phyloP scores from a whole-genome alignment of 1,140 invertebrate species.

The Ceratoteleas bidentatus region DNA sequence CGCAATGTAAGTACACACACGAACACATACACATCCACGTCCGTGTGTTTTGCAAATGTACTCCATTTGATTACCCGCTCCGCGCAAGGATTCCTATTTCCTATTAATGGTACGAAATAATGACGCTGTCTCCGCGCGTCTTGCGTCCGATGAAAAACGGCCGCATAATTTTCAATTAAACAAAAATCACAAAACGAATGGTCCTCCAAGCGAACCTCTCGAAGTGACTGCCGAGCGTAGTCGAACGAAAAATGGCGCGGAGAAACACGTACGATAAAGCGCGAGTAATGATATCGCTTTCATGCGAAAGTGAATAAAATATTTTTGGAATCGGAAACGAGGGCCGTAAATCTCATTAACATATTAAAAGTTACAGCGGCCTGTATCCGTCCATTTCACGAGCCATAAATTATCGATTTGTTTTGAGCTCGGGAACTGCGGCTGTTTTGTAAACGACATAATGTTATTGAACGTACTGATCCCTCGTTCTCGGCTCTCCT shows the following conservation, averaged over 20 bases:
- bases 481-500: constrained; percentile 51
- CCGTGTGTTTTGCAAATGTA: constrained; percentile 4
- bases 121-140: neutral
- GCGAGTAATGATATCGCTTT: constrained; percentile 15
- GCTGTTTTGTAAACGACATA: constrained; percentile 64
- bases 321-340: constrained; percentile 37
- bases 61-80: constrained; percentile 9
- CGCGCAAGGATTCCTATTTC: constrained; percentile 10
- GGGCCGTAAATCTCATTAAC: constrained; percentile 58
- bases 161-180: too few relatives aligned
- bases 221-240: too few relatives aligned
- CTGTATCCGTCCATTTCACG: constrained; percentile 45
- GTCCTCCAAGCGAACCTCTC: too few relatives aligned
- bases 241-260: neutral
- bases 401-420: constrained; percentile 65
- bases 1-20: constrained; percentile 8
- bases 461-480: constrained; percentile 59
- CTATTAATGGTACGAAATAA: constrained; percentile 5
- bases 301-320: constrained; percentile 30
- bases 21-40: too few relatives aligned
- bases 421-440: constrained; percentile 55
- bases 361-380: constrained; percentile 51
- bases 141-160: neutral
- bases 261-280: constrained; percentile 5
- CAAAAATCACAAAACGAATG: too few relatives aligned